These are phyloP conservation scores for Ormyrus thymus DNA, from an alignment of 2,888 invertebrate genomes.

Conservation along the genomic window DNA sequence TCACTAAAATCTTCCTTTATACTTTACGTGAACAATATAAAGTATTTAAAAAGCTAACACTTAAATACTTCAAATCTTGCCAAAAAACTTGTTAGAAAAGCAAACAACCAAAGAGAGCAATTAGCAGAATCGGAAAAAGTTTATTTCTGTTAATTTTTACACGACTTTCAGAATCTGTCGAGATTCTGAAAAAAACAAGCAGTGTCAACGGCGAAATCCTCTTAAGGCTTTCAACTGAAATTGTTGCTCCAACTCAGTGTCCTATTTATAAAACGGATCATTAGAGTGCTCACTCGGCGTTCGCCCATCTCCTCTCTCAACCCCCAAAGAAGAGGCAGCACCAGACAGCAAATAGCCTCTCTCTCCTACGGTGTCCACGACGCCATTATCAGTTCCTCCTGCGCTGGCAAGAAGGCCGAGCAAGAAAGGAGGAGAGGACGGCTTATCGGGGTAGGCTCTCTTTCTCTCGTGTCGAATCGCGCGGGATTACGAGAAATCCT, in stretches of 20 bases:
- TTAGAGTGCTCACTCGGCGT: constrained; percentile 16
- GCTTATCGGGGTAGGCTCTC: constrained; percentile 25
- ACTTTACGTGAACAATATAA: no score
- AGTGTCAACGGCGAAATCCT: background rate
- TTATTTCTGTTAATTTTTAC: no score
- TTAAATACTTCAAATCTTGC: no score
- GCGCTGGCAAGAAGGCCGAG: background rate
- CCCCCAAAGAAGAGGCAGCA: no score
- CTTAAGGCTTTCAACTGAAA: background rate
- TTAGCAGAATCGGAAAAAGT: no score
- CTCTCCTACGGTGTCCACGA: constrained; percentile 1
- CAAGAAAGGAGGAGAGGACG: constrained; percentile 3
- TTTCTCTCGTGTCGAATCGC: constrained; percentile 34
- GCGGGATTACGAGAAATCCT: constrained; percentile 44
- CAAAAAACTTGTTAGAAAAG: no score
- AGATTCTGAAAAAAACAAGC: background rate
- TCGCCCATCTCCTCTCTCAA: background rate
- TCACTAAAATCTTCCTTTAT: no score
- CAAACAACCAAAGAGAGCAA: no score
- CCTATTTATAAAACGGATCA: constrained; percentile 26
- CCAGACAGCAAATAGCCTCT: background rate
- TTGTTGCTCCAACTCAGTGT: background rate
- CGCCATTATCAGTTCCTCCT: constrained; percentile 33
- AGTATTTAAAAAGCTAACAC: no score
- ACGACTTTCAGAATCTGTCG: no score